Base-by-base conservation (phyloP, 1,140 invertebrate genomes). In the Drosophila sucinea region DNA sequence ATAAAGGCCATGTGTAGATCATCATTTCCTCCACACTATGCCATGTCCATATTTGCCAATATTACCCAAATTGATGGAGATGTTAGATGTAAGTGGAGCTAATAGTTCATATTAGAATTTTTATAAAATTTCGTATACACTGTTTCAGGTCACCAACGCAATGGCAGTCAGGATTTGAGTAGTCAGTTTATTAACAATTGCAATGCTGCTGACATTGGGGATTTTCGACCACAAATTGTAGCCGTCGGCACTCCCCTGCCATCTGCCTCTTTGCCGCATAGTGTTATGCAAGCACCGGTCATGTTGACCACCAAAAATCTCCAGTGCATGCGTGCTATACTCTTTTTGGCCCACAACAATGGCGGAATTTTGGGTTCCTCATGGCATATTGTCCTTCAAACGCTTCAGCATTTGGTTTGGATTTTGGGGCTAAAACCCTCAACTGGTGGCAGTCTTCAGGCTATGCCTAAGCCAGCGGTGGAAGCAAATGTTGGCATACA, bases 221-320 rank as follows among this genome's bases (percentile, higher is more conserved):
- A 97, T 92, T 95, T 95, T 84, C 93, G 97, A 27, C 97, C 97
- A 81, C 98, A 99, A 93, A 97, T 99, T 55, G 98, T 99, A 40
- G 98, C 97, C 71, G 97, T 98, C 64, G 98, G 98, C 10, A 98
- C 98, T 4, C 96, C 98, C 27, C 92, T 99, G 69, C 96, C 97
- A 1, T 97, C 97, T 41, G 95, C 97, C 55, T 96, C 97, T 10
- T 92, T 95, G 86, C 97, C 94, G 62, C 94, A 90, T 57, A 91
- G 85, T 38, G 95, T 96, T 25, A 96, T 97, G 90, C 97, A 97
- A 92, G 97, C 96, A n/a, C 97, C 97, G n/a, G 98, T 99, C 35
- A 98, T 99, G 97, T 94, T 99, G 81, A 99, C 98, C 4, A 97
- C 98, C 0, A 98, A 99, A 90, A 99, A 99, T 94, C 94, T 99